phyloP scores from a whole-genome alignment of 1,140 invertebrate species.

The Campodea augens region DNA sequence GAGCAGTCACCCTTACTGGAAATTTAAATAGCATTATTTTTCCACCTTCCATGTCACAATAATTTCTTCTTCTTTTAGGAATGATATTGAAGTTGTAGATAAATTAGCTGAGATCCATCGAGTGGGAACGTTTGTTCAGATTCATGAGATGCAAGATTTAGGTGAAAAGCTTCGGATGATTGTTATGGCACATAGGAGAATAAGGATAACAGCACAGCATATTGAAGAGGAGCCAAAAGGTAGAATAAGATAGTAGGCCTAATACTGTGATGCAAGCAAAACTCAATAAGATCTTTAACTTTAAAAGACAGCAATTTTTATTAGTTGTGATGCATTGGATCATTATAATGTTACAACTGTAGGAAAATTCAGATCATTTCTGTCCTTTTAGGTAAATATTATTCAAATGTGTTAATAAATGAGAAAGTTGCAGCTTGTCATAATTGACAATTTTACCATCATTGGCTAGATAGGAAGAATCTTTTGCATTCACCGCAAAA shows the following conservation, averaged over 20 bases:
- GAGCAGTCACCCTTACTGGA: neutral
- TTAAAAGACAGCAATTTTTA: no score
- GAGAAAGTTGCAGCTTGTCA: no score
- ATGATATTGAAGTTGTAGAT: conserved; percentile 71
- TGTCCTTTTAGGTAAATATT: no score
- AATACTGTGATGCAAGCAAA: neutral
- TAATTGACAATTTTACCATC: no score
- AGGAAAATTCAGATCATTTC: no score
- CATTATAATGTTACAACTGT: no score
- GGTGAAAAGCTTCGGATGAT: conserved; percentile 79
- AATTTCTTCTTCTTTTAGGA: conserved; percentile 27
- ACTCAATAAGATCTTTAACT: conserved; percentile 2
- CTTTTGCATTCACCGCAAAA: no score
- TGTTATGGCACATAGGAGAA: conserved; percentile 80
- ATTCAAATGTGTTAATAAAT: no score
- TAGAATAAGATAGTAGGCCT: conserved; percentile 2
- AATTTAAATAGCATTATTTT: neutral
- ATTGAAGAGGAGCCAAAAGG: conserved; percentile 35
- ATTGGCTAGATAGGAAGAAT: no score
- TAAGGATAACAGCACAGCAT: conserved; percentile 56
- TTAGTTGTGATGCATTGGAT: no score
- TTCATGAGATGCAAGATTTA: conserved; percentile 90
- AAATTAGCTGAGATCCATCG: conserved; percentile 72
- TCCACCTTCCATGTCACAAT: neutral
- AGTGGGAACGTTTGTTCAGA: conserved; percentile 93